Evolutionary conservation across 2,888 invertebrate species (phyloP).

Genomic region (Diplazon laetatorius): DNA sequence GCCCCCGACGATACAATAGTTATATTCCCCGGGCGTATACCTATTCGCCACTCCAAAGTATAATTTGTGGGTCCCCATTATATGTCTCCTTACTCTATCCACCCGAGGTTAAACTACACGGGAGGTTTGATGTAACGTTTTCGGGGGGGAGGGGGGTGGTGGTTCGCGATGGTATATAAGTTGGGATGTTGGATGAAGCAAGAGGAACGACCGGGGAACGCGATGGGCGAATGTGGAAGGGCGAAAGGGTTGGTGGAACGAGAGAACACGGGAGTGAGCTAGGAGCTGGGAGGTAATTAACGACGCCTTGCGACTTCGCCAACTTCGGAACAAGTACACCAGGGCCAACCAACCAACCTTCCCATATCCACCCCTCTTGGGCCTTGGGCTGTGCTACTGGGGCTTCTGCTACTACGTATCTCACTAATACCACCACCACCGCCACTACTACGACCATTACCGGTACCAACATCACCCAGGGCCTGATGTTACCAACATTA

Average conservation of each 20-base stretch:
- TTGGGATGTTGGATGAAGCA: slow-evolving; percentile 42
- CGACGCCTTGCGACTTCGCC: slow-evolving; percentile 69
- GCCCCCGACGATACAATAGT: slow-evolving; percentile 45
- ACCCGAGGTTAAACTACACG: slow-evolving; percentile 57
- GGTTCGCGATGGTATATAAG: too few relatives aligned
- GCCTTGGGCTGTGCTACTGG: slow-evolving; percentile 55
- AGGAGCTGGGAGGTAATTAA: slow-evolving; percentile 68
- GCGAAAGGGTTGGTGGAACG: slow-evolving; percentile 29
- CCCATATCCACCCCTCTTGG: slow-evolving; percentile 40
- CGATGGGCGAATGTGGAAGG: slow-evolving; percentile 19
- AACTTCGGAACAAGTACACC: slow-evolving; percentile 69
- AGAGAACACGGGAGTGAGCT: slow-evolving; percentile 57
- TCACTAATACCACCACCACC: too few relatives aligned
- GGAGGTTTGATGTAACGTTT: slow-evolving; percentile 64
- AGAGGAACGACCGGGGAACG: slow-evolving; percentile 24
- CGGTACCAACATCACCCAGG: too few relatives aligned
- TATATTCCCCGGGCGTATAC: slow-evolving; percentile 53
- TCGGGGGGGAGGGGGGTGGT: slow-evolving; percentile 61
- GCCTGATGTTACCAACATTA: too few relatives aligned
- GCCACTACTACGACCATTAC: slow-evolving; percentile 18
- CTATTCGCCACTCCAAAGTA: slow-evolving; percentile 63
- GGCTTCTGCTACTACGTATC: too few relatives aligned
- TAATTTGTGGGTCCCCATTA: slow-evolving; percentile 67
- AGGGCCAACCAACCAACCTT: slow-evolving; percentile 65
- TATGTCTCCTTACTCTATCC: slow-evolving; percentile 67